Conservation (phyloP, 2,888 invertebrate species). For the Bursaphelenchus okinawaensis region DNA sequence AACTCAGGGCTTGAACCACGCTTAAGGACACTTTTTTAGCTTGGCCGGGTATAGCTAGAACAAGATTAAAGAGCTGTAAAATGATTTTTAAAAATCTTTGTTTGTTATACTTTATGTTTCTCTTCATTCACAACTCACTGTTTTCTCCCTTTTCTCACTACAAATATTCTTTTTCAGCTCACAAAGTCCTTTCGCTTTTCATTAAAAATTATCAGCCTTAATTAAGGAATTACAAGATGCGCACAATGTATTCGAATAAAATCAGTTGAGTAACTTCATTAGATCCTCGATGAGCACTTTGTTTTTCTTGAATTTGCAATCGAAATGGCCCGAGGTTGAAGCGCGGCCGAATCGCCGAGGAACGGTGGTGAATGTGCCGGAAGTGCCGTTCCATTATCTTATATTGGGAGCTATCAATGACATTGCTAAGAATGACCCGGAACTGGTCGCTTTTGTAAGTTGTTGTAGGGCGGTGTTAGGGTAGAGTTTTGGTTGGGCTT, state of each 20-base stretch:
- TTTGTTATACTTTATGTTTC: too few relatives aligned
- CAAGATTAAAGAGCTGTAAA: too few relatives aligned
- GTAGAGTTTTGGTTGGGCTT: too few relatives aligned
- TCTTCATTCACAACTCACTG: too few relatives aligned
- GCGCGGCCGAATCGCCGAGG: constrained; percentile 7
- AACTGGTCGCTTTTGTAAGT: constrained; percentile 10
- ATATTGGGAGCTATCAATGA: not conserved
- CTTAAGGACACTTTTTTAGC: too few relatives aligned
- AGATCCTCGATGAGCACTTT: not conserved
- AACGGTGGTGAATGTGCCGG: not conserved
- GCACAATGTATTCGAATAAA: not conserved
- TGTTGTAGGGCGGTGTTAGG: not conserved
- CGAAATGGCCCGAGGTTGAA: not conserved
- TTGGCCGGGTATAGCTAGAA: too few relatives aligned
- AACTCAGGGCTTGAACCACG: too few relatives aligned
- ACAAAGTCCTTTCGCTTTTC: not conserved
- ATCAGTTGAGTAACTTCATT: too few relatives aligned
- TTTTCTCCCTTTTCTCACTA: too few relatives aligned
- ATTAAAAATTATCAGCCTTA: not conserved
- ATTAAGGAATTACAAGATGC: not conserved
- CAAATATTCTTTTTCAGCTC: too few relatives aligned
- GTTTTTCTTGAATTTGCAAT: not conserved
- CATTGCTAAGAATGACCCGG: not conserved
- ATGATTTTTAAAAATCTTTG: too few relatives aligned
- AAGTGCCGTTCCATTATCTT: constrained; percentile 3